Conservation (phyloP, 2,113 vertebrate genomes). For the Pachyramphus minor region DNA sequence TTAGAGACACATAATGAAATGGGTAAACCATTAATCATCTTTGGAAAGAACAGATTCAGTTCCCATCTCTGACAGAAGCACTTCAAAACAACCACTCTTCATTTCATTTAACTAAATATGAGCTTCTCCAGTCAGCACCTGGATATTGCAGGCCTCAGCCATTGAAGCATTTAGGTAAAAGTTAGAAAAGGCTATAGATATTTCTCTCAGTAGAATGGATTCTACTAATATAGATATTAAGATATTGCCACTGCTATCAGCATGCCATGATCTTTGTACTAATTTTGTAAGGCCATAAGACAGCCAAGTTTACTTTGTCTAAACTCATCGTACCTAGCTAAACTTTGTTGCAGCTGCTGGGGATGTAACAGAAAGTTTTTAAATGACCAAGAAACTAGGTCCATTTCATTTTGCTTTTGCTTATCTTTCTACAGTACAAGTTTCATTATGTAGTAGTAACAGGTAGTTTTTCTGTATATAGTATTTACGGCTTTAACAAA, state of each 20-base stretch:
- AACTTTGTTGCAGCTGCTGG: background rate
- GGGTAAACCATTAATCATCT: background rate
- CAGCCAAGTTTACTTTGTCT: background rate
- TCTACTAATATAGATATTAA: background rate
- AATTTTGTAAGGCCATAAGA: background rate
- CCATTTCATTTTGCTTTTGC: background rate
- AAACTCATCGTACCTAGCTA: background rate
- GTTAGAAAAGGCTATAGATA: background rate
- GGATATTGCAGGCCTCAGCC: background rate
- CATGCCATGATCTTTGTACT: background rate
- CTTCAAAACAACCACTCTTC: background rate
- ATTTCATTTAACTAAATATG: background rate
- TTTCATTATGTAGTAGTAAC: background rate
- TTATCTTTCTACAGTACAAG: background rate
- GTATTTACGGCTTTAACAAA: background rate
- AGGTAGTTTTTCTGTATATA: background rate
- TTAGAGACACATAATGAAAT: background rate
- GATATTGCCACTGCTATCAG: background rate
- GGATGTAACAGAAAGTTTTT: background rate
- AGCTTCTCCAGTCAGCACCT: background rate
- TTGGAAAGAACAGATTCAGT: background rate
- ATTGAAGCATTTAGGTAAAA: background rate
- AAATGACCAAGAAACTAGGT: background rate
- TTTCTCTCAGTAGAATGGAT: background rate
- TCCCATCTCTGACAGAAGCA: background rate